Evolutionary conservation across 92 coral and sea anemone species (phyloP).

Genomic region (Zoanthus gigantus): DNA sequence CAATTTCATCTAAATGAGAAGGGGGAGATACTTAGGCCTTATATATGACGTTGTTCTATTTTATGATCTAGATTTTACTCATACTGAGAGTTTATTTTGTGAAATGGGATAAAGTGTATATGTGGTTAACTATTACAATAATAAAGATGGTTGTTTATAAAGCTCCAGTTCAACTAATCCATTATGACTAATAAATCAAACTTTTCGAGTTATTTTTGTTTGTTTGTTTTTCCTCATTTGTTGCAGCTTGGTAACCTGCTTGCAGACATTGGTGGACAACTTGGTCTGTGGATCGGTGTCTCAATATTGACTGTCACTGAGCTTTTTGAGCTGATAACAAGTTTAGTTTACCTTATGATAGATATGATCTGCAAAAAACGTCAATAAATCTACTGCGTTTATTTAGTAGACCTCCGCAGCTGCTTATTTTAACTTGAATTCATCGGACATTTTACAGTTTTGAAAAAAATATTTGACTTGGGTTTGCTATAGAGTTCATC

Average conservation of each 20-base stretch:
- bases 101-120: too few species aligned
- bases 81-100: too few species aligned
- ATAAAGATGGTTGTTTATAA: too few species aligned
- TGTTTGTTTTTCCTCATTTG: not conserved
- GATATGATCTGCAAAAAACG: not conserved
- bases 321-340: conserved; percentile 1
- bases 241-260: not conserved
- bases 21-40: too few species aligned
- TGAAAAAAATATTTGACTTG: too few species aligned
- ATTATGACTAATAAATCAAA: too few species aligned
- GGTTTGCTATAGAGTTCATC: too few species aligned
- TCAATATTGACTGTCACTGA: conserved; percentile 14
- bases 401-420: not conserved
- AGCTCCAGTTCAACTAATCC: too few species aligned
- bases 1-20: too few species aligned
- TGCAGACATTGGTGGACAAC: conserved; percentile 21
- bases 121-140: too few species aligned
- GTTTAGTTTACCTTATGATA: not conserved
- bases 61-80: too few species aligned
- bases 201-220: not conserved
- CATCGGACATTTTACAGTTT: not conserved
- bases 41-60: too few species aligned
- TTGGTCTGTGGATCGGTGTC: conserved; percentile 27
- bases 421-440: not conserved
- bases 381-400: not conserved